A percentile compares a stretch with the other conserved stretches of the same genome.
These are phyloP conservation scores for Pogonognathellus flavescens DNA, from an alignment of 1,140 invertebrate genomes.

Conservation along the genomic window DNA sequence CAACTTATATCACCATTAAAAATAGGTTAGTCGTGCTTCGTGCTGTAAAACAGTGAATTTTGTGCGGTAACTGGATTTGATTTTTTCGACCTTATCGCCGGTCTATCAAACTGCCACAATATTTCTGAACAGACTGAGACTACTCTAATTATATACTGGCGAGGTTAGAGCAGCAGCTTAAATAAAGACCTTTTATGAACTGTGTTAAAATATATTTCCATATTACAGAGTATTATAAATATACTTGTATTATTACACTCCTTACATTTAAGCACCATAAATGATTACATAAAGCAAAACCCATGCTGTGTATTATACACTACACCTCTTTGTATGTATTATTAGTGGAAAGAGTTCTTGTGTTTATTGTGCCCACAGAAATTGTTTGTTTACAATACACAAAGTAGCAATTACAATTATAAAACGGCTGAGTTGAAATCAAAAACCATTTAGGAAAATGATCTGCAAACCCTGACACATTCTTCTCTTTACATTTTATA, in stretches of 20 bases:
- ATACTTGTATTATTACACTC: no score
- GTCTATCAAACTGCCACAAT: slow-evolving; percentile 21
- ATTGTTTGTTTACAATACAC: not conserved
- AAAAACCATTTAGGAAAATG: slow-evolving; percentile 8
- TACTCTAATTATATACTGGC: slow-evolving; percentile 9
- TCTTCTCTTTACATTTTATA: not conserved
- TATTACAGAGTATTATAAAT: no score
- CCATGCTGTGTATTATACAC: no score
- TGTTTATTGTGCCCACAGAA: not conserved
- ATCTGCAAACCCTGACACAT: slow-evolving; percentile 29
- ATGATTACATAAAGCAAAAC: no score
- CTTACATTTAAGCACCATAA: no score
- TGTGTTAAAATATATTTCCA: no score
- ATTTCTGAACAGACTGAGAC: not conserved
- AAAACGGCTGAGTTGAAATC: not conserved
- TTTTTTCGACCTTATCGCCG: slow-evolving; percentile 41
- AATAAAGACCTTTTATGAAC: no score
- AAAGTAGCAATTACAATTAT: not conserved
- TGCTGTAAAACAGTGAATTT: slow-evolving; percentile 28
- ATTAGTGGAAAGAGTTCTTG: no score
- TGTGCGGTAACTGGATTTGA: slow-evolving; percentile 42
- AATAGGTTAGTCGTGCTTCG: slow-evolving; percentile 40
- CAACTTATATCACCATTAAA: slow-evolving; percentile 24
- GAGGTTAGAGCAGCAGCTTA: not conserved
- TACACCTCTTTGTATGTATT: no score